These are phyloP conservation scores for Archegozetes longisetosus DNA, from an alignment of 1,140 invertebrate genomes.

Conservation along the genomic window DNA sequence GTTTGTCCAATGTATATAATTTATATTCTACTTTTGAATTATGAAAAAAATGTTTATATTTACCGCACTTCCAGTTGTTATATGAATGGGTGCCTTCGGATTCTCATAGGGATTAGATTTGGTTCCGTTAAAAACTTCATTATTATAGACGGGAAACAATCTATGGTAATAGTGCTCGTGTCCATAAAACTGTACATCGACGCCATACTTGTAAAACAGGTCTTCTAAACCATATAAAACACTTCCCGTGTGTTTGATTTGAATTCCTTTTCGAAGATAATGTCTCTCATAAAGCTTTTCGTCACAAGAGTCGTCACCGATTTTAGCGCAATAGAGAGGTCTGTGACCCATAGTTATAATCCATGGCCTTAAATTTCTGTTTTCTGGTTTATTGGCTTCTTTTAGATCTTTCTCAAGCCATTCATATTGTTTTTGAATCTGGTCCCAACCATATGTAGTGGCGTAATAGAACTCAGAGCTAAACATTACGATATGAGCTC, in stretches of 20 bases:
- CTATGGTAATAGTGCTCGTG: conserved; percentile 93
- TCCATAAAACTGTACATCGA: conserved; percentile 89
- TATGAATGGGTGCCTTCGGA: conserved; percentile 73
- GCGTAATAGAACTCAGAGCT: conserved; percentile 85
- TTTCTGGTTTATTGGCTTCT: conserved; percentile 37
- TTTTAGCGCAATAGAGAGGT: conserved; percentile 54
- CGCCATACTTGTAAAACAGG: conserved; percentile 55
- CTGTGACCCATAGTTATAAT: conserved; percentile 82
- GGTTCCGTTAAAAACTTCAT: conserved; percentile 56
- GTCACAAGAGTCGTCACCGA: background rate
- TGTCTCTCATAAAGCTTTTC: background rate
- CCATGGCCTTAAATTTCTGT: conserved; percentile 61
- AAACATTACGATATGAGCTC: conserved; percentile 74
- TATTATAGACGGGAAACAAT: conserved; percentile 79
- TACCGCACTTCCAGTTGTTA: conserved; percentile 52
- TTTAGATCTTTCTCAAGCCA: conserved; percentile 71
- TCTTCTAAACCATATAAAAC: conserved; percentile 50
- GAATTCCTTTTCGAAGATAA: conserved; percentile 21
- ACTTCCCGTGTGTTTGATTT: background rate
- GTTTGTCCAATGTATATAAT: too few species aligned
- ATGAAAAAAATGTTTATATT: too few species aligned
- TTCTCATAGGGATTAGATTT: conserved; percentile 58
- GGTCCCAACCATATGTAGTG: conserved; percentile 47
- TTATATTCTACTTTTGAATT: too few species aligned
- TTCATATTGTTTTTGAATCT: conserved; percentile 51